These are phyloP conservation scores for Cylloceria caligata DNA, from an alignment of 2,888 invertebrate genomes.

Conservation along the genomic window DNA sequence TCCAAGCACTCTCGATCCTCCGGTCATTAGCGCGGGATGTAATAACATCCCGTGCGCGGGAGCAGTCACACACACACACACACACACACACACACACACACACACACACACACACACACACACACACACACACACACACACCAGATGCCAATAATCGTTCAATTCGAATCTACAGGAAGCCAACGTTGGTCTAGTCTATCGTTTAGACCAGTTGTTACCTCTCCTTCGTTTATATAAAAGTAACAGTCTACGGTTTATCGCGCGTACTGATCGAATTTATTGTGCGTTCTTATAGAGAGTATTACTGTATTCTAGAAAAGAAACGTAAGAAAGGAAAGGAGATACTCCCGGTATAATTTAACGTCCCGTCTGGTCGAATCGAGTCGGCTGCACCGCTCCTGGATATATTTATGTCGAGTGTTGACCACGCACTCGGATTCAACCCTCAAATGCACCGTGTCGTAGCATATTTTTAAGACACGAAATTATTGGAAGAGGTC, in stretches of 20 bases:
- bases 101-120: too few relatives aligned
- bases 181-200: constrained; percentile 22
- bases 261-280: constrained; percentile 20
- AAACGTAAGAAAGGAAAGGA: constrained; percentile 11
- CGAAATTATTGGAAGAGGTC: constrained; percentile 65
- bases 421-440: constrained; percentile 1
- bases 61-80: too few relatives aligned
- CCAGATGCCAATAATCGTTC: constrained; percentile 55
- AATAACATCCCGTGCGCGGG: constrained; percentile 64
- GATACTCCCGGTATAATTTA: constrained; percentile 38
- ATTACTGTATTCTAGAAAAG: constrained; percentile 2
- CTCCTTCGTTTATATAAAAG: not conserved
- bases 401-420: constrained; percentile 53
- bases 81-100: too few relatives aligned
- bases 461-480: constrained; percentile 63
- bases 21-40: constrained; percentile 67
- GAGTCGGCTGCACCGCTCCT: constrained; percentile 39
- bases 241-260: constrained; percentile 9
- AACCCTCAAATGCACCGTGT: constrained; percentile 45
- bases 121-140: too few relatives aligned
- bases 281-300: not conserved
- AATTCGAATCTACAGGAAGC: constrained; percentile 26
- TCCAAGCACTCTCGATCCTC: constrained; percentile 65
- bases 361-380: constrained; percentile 51
- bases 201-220: constrained; percentile 18